Conservation (phyloP, 2,113 vertebrate species). For the Corvus moneduloides region DNA sequence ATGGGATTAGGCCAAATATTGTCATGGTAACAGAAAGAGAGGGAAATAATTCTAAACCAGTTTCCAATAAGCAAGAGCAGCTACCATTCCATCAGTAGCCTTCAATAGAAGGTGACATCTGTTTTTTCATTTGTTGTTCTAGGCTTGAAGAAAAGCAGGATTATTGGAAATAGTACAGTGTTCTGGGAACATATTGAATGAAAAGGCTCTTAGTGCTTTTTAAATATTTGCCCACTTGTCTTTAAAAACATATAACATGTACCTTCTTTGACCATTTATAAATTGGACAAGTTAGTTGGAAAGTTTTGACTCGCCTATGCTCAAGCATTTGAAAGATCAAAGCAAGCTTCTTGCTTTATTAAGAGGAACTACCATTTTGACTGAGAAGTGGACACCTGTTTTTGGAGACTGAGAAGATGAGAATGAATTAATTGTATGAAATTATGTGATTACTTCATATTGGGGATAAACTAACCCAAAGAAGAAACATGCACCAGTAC, state of each 20-base stretch:
- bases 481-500: not conserved
- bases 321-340: constrained; percentile 59
- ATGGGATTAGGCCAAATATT: constrained; percentile 70
- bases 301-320: constrained; percentile 45
- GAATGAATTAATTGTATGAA: not conserved
- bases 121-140: constrained; percentile 76
- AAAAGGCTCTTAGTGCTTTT: constrained; percentile 64
- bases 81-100: constrained; percentile 66
- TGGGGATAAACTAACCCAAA: not conserved
- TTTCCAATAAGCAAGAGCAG: constrained; percentile 71
- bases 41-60: constrained; percentile 61
- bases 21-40: constrained; percentile 74
- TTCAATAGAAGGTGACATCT: constrained; percentile 75
- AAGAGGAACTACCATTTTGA: not conserved
- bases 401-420: not conserved
- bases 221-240: constrained; percentile 60
- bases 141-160: constrained; percentile 69
- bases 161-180: constrained; percentile 73
- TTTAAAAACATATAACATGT: constrained; percentile 56
- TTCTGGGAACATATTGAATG: constrained; percentile 74
- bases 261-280: constrained; percentile 65
- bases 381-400: not conserved
- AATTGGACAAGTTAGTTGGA: constrained; percentile 37
- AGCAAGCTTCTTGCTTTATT: constrained; percentile 26
- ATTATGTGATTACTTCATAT: not conserved